Evolutionary conservation across 2,113 vertebrate species (phyloP).

Genomic region (Synodontis membranacea): DNA sequence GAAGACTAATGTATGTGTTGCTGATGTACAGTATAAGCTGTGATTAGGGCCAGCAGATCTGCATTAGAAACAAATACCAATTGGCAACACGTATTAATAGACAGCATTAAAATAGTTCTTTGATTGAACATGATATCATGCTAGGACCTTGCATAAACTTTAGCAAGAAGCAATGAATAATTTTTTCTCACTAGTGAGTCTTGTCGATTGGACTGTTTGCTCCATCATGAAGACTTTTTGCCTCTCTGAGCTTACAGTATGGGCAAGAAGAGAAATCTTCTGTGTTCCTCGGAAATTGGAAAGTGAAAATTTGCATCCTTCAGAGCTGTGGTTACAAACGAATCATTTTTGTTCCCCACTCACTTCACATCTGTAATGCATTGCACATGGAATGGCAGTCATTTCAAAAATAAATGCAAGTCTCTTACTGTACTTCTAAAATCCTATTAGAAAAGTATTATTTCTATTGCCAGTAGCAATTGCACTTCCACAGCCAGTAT

Average conservation of each 20-base stretch:
- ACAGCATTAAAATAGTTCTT: neutral
- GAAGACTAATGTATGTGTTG: neutral
- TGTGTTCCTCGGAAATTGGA: neutral
- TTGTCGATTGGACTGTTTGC: neutral
- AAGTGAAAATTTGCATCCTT: neutral
- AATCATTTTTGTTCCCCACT: neutral
- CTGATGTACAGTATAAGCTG: neutral
- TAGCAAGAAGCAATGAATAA: neutral
- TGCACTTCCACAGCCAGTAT: neutral
- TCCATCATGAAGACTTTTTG: neutral
- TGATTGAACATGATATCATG: too few species aligned
- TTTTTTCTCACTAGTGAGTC: neutral
- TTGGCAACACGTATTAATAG: neutral
- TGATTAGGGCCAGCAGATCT: neutral
- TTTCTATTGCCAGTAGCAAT: neutral
- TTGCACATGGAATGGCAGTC: neutral
- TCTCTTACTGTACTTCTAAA: neutral
- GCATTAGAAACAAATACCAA: neutral
- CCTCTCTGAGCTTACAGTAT: neutral
- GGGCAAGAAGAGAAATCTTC: neutral
- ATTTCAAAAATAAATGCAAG: neutral
- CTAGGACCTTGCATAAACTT: too few species aligned
- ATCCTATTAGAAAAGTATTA: neutral
- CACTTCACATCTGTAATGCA: neutral
- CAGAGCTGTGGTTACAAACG: neutral